Percentiles rank a stretch among this genome's conserved stretches.
Evolutionary conservation across 2,797 vertebrate genomes (phyloP).

Genomic region (Hemitrygon akajei): DNA sequence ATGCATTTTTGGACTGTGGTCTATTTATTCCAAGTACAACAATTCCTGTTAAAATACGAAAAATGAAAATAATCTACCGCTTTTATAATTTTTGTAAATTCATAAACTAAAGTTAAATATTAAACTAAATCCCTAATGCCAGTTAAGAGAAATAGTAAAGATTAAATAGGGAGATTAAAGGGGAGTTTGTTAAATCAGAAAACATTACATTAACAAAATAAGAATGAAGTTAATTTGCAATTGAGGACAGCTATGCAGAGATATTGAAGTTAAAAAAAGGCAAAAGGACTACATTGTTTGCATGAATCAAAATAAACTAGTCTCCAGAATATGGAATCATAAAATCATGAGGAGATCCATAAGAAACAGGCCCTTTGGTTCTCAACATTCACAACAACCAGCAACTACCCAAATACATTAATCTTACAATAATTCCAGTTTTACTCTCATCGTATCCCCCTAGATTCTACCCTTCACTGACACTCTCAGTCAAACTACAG

Average conservation of each 20-base stretch:
- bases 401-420: too few species aligned
- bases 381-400: too few species aligned
- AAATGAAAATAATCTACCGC: background rate
- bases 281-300: background rate
- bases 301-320: background rate
- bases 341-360: too few species aligned
- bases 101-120: background rate
- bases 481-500: too few species aligned
- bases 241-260: background rate
- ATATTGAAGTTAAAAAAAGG: background rate
- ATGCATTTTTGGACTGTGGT: slow-evolving; percentile 87
- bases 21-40: slow-evolving; percentile 91
- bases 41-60: slow-evolving; percentile 68
- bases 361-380: too few species aligned
- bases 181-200: too few species aligned
- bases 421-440: too few species aligned
- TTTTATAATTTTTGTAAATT: background rate
- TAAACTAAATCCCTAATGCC: background rate
- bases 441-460: too few species aligned
- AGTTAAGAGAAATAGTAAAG: too few species aligned
- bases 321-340: background rate
- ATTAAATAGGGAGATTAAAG: too few species aligned
- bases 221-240: background rate
- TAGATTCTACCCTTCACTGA: too few species aligned
- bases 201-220: background rate